Conservation (phyloP, 2,797 vertebrate genomes). For the Helarctos malayanus region DNA sequence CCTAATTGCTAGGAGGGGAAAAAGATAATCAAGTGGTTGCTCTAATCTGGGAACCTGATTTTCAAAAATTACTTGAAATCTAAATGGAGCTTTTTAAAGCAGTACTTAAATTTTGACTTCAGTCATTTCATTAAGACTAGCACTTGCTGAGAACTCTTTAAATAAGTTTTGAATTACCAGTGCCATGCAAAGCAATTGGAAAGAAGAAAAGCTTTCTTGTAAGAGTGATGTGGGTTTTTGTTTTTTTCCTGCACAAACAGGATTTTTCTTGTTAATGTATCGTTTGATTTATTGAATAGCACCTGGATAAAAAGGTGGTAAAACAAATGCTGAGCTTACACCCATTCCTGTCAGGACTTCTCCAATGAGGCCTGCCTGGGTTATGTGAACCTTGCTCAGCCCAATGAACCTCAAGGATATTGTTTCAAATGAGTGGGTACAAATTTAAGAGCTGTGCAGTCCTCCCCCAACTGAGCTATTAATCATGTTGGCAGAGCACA, state of each 20-base stretch:
- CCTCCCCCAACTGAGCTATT: conserved; percentile 75
- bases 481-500: conserved; percentile 60
- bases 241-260: not conserved
- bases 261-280: conserved; percentile 54
- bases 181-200: conserved; percentile 42
- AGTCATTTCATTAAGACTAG: conserved; percentile 80
- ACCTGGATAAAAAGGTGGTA: conserved; percentile 15
- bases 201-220: conserved; percentile 70
- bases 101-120: conserved; percentile 79
- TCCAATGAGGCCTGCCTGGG: not conserved
- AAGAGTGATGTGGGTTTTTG: not conserved
- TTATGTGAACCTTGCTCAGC: not conserved
- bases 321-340: not conserved
- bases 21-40: conserved; percentile 82
- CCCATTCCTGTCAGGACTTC: conserved; percentile 55
- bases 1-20: conserved; percentile 74
- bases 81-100: conserved; percentile 81
- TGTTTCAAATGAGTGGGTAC: conserved; percentile 74
- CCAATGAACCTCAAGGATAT: conserved; percentile 15
- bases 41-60: conserved; percentile 78
- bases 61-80: conserved; percentile 84
- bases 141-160: conserved; percentile 75
- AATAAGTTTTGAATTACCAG: conserved; percentile 73
- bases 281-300: conserved; percentile 63
- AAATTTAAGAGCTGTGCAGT: conserved; percentile 72